Evolutionary conservation across 2,113 vertebrate genomes (phyloP), one percentile per base, ranked within the genome.

Genomic region (Grammomys dolichurus): DNA sequence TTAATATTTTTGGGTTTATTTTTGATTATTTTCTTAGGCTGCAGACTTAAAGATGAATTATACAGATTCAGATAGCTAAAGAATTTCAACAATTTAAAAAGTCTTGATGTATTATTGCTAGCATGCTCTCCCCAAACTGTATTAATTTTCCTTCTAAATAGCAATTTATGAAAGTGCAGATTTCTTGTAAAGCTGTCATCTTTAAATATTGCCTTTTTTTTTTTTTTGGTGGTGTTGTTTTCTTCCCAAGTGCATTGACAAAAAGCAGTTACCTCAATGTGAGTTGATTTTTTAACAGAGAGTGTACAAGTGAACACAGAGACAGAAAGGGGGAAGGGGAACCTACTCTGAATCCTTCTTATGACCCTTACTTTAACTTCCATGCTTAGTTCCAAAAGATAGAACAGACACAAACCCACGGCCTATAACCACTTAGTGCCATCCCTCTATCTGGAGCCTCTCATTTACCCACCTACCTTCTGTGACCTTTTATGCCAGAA

Each of bases 11-110:
- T 95, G 63, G 88, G 31, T 19, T 85, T 70, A 28, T 80, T 65
- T 90, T 56, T 92, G 58, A 93, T 93, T 89, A 72, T 92, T 95
- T 93, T 56, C 72, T 90, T 82, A 78, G 43, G 20, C 36, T 28
- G 58, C 63, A 90, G 48, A 81, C 43, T 65, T 36, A 75, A 56
- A 65, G 80, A 82, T 46, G 17, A 60, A 84, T 94, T 69, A 78
- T 33, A 91, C 46, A 81, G 90, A 70, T 87, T 87, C 43, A 63
- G 31, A 95, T 2, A 36, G 89, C 86, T n/a, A 46, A 77, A 95
- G 36, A 43, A 36, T 90, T 97, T 67, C 80, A 87, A 56, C 73
- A 70, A 67, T 87, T 85, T 7, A 8, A 91, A 80, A 54, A 82
- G n/a, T 46, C 31, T 94, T 4, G 60, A 91, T 76, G 36, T 48